Base-by-base conservation (phyloP, 2,113 vertebrate genomes). In the Rhizomys pruinosus region DNA sequence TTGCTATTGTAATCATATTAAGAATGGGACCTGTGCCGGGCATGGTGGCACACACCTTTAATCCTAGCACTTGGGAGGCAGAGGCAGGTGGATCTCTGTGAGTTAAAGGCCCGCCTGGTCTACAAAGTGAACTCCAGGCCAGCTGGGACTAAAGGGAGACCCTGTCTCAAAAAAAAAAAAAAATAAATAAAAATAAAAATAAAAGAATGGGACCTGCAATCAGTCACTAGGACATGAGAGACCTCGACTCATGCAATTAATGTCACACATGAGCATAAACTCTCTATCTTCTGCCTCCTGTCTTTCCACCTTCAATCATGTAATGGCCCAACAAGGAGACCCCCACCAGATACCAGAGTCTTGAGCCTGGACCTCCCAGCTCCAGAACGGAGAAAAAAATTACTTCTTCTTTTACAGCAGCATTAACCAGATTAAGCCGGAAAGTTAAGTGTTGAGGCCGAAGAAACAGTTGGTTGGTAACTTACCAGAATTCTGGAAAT, bases 401-500 rank as follows among this genome's bases (percentile, higher is more conserved):
- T n/a, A 42, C 27, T 27, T 52, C 8, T 25, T 52, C 20, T 34
- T 68, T 84, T 12, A 85, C 39, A 66, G 42, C 37, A 66, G 57
- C 64, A 84, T 64, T 81, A 52, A 71, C 25, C 0, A 2, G 7
- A 90, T 42, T 42, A 39, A 77, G 15, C 29, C 52, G 77, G 74
- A 7, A 77, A 66, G 42, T 8, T 23, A 78, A 71, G 9, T 44
- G 91, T 94, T 94, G 68, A 80, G 39, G 71, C 37, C 77, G 89
- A 89, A n/a, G 8, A 89, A 59, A 61, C n/a, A 79, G 44, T 77
- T 87, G 44, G 8, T 81, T 77, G 39, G 22, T 52, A 68, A 10
- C 96, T 99, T 99, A 99, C 99, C 99, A 99, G 99, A 99, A 99
- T 97, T 99, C 99, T 66, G 99, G 99, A 97, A 99, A 99, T 96